Conservation (phyloP, 2,888 invertebrate species). For the Mesorhabditis spiculigera region DNA sequence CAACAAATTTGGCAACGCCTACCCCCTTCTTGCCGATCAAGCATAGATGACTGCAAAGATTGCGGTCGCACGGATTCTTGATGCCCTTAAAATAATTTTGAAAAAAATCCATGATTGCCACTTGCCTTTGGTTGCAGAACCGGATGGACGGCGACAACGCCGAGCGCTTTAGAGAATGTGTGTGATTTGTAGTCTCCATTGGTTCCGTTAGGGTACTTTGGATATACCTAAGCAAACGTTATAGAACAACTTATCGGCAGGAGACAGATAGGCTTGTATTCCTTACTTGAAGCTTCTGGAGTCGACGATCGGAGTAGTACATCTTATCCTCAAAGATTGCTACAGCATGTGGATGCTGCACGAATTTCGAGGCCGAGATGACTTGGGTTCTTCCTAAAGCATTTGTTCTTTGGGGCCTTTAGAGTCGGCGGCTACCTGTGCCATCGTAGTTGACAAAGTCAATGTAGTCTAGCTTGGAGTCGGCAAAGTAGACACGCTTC, state of each 20-base stretch:
- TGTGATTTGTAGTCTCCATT: conserved; percentile 68
- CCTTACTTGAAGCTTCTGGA: conserved; percentile 39
- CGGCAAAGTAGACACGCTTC: conserved; percentile 89
- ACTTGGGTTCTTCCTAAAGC: conserved; percentile 44
- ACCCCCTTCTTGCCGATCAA: conserved; percentile 70
- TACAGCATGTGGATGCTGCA: conserved; percentile 89
- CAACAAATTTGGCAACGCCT: conserved; percentile 1
- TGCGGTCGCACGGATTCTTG: conserved; percentile 73
- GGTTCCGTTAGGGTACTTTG: conserved; percentile 58
- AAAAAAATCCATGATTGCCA: conserved; percentile 10
- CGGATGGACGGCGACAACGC: conserved; percentile 90
- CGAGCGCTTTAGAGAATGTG: conserved; percentile 76
- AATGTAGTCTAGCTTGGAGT: conserved; percentile 92
- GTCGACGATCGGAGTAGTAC: conserved; percentile 71
- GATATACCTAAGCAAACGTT: conserved; percentile 43
- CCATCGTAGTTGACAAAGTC: conserved; percentile 97
- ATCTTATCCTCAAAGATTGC: conserved; percentile 91
- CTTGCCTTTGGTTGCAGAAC: conserved; percentile 75
- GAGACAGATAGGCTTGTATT: neutral
- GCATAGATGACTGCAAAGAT: conserved; percentile 83
- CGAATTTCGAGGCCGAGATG: conserved; percentile 67
- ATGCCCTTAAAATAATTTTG: conserved; percentile 41
- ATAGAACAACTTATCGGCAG: neutral
- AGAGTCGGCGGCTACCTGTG: conserved; percentile 59
- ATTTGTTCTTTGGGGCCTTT: too few relatives aligned